A percentile compares a stretch with the other conserved stretches of the same genome.
phyloP scores from a whole-genome alignment of 2,888 invertebrate genomes.

The Pegoplata infirma region DNA sequence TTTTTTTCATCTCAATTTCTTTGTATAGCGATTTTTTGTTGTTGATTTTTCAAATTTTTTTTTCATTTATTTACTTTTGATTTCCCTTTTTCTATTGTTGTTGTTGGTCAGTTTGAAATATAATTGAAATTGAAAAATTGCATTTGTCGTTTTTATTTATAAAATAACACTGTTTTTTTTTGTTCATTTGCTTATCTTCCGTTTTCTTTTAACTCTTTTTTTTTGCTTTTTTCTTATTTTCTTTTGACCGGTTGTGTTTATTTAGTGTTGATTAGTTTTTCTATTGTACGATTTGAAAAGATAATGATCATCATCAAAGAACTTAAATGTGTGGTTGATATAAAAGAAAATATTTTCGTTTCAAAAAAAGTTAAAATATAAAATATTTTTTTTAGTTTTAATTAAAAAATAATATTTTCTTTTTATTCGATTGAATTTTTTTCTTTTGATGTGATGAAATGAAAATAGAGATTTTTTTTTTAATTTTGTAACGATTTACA shows the following conservation, averaged over 20 bases:
- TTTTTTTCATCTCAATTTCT: slow-evolving; percentile 46
- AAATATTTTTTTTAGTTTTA: too few relatives aligned
- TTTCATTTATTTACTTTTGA: slow-evolving; percentile 47
- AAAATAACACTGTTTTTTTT: not conserved
- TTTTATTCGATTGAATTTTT: too few relatives aligned
- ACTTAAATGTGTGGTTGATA: too few relatives aligned
- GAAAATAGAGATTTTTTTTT: too few relatives aligned
- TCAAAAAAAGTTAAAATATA: too few relatives aligned
- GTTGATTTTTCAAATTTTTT: not conserved
- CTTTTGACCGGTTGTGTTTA: not conserved
- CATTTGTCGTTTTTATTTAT: slow-evolving; percentile 8
- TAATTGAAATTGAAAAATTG: slow-evolving; percentile 39
- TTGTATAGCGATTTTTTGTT: slow-evolving; percentile 12
- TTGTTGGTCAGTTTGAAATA: slow-evolving; percentile 19
- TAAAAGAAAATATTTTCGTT: too few relatives aligned
- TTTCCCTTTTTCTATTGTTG: slow-evolving; percentile 34
- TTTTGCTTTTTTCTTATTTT: not conserved
- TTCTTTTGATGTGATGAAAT: too few relatives aligned
- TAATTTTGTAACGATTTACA: too few relatives aligned
- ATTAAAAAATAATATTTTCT: too few relatives aligned
- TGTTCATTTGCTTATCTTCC: not conserved
- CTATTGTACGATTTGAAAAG: not conserved
- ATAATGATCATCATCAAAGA: too few relatives aligned
- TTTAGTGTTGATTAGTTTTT: not conserved
- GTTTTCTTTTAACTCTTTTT: not conserved